Evolutionary conservation across 1,140 invertebrate species (phyloP).

Genomic region (Atta cephalotes): DNA sequence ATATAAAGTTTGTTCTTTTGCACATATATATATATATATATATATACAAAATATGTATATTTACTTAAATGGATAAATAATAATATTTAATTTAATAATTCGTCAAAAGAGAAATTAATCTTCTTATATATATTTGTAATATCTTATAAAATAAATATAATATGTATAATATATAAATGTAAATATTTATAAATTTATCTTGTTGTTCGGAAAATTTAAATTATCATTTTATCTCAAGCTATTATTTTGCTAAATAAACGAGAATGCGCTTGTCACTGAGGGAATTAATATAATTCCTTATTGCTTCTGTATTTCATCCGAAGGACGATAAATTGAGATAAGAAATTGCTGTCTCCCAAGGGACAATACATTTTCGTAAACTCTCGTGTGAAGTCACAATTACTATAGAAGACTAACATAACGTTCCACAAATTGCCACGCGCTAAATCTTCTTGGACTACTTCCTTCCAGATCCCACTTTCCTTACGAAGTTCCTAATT

Average conservation of each 20-base stretch:
- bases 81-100: neutral
- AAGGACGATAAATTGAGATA: constrained; percentile 14
- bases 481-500: constrained; percentile 65
- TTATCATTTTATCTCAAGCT: neutral
- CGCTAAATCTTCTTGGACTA: constrained; percentile 68
- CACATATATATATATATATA: too few species aligned
- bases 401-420: constrained; percentile 60
- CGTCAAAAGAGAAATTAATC: neutral
- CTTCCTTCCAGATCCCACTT: constrained; percentile 56
- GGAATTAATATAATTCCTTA: constrained; percentile 17
- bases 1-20: neutral
- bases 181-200: neutral
- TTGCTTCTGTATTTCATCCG: constrained; percentile 6
- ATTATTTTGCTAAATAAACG: neutral
- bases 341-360: constrained; percentile 42
- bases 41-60: neutral
- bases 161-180: neutral
- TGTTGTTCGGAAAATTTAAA: neutral
- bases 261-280: neutral
- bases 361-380: constrained; percentile 58
- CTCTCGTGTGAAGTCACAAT: constrained; percentile 57
- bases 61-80: neutral
- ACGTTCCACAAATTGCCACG: constrained; percentile 70
- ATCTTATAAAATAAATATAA: neutral
- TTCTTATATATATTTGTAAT: neutral